A percentile compares a stretch with the other conserved stretches of the same genome.
These are phyloP conservation scores for Heliothis subflexa DNA, from an alignment of 1,140 invertebrate genomes.

Conservation along the genomic window DNA sequence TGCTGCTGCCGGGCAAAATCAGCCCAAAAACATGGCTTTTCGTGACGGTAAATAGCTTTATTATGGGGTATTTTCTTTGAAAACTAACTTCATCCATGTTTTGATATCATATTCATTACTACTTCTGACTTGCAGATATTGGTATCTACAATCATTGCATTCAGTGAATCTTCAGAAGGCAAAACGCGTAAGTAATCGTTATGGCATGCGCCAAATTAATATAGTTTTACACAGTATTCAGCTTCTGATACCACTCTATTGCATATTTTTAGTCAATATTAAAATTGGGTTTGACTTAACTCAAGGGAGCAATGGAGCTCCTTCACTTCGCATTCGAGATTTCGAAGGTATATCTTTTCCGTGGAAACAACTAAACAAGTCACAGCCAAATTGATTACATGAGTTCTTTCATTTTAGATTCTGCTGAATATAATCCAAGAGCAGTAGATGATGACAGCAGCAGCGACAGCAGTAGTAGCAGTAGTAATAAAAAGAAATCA, in stretches of 20 bases:
- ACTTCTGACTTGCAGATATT: not conserved
- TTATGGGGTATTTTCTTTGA: not conserved
- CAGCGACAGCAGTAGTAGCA: not conserved
- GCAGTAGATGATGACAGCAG: conserved; percentile 25
- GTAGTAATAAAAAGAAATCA: conserved; percentile 47
- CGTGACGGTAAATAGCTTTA: conserved; percentile 55
- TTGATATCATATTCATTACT: not conserved
- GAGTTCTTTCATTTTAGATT: conserved; percentile 35
- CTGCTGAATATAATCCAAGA: conserved; percentile 44
- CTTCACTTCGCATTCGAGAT: conserved; percentile 62
- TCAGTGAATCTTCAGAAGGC: conserved; percentile 51
- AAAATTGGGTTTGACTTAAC: conserved; percentile 70
- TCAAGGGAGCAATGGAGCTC: conserved; percentile 60
- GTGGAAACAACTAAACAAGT: not conserved
- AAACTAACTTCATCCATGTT: not conserved
- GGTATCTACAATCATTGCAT: conserved; percentile 40
- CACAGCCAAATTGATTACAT: not conserved
- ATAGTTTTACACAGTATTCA: not conserved
- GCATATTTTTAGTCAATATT: conserved; percentile 65
- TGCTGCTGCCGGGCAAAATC: conserved; percentile 49
- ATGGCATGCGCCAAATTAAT: not conserved
- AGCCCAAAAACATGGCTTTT: conserved; percentile 52
- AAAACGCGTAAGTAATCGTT: conserved; percentile 57
- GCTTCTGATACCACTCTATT: not conserved
- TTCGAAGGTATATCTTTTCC: conserved; percentile 61